Evolutionary conservation across 2,888 invertebrate species (phyloP).

Genomic region (Callyntrura sp.): DNA sequence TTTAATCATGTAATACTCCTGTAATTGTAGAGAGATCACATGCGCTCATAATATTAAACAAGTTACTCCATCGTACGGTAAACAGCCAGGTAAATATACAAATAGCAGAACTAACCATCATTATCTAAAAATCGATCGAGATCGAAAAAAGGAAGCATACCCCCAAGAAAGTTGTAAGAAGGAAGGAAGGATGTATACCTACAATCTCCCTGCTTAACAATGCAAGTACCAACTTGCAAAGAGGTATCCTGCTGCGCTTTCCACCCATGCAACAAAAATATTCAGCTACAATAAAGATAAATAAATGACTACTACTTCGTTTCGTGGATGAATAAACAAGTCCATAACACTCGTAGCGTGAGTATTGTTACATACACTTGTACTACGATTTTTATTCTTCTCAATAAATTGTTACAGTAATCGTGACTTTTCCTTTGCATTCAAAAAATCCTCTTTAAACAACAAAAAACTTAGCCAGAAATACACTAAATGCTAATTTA

Average conservation of each 20-base stretch:
- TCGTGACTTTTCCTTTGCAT: slow-evolving; percentile 4
- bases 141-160: slow-evolving; percentile 13
- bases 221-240: background rate
- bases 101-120: background rate
- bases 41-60: background rate
- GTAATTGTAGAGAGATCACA: background rate
- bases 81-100: background rate
- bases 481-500: slow-evolving; percentile 6
- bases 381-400: background rate
- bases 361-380: background rate
- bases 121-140: background rate
- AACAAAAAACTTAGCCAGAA: background rate
- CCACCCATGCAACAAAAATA: too few species aligned
- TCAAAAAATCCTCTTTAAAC: background rate
- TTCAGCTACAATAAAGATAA: background rate
- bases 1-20: background rate
- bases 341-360: background rate
- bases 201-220: background rate
- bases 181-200: slow-evolving; percentile 18
- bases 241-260: background rate
- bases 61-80: background rate
- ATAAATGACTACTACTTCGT: slow-evolving; percentile 23
- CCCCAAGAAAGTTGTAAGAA: background rate
- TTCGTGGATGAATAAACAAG: slow-evolving; percentile 54
- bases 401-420: slow-evolving; percentile 15